Base-by-base conservation (phyloP, 2,797 vertebrate species). In the Onychomys torridus region DNA sequence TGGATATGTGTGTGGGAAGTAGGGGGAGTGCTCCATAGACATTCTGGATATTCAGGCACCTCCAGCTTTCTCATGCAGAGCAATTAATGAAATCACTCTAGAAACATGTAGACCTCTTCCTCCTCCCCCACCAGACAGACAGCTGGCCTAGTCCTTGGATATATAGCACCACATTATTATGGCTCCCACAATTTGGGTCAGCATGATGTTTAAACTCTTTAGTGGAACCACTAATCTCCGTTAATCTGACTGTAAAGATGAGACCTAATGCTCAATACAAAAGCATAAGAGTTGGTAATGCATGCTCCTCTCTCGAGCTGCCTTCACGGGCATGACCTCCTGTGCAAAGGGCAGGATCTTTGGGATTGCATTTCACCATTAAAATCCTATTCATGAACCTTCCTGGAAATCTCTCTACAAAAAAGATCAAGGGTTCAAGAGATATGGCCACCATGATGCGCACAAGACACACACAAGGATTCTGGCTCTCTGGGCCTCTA, bases 241-340 rank as follows among this genome's bases (percentile, higher is more conserved):
- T 98, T 99, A 99, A 99, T 99, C 99, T 99, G 98, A 98, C 98
- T 98, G 98, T 98, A 98, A 99, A 98, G 98, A 99, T 98, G 98
- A 98, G 97, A 97, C 97, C 96, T 98, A 98, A 98, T 98, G 98
- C 98, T 98, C 98, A 96, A 93, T 96, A 97, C 98, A 97, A 98
- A 97, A 97, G 98, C 97, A 91, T 98, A 98, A 98, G 98, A 98
- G 98, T 98, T 98, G 97, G 95, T 99, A 99, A 99, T 99, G 98
- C 98, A 43, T 52, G 87, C 63, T 97, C 97, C 98, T 97, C 96
- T 91, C 95, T 94, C 92, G 96, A 96, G 94, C 96, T 98, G 96
- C 95, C 93, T 98, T 99, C 98, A 98, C 92, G 85, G 52, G 73
- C 5, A 46, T 40, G 93, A 83, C 97, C 97, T 97, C 96, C 96